Conservation (phyloP, 2,888 invertebrate genomes). For the Nasonia oneida region DNA sequence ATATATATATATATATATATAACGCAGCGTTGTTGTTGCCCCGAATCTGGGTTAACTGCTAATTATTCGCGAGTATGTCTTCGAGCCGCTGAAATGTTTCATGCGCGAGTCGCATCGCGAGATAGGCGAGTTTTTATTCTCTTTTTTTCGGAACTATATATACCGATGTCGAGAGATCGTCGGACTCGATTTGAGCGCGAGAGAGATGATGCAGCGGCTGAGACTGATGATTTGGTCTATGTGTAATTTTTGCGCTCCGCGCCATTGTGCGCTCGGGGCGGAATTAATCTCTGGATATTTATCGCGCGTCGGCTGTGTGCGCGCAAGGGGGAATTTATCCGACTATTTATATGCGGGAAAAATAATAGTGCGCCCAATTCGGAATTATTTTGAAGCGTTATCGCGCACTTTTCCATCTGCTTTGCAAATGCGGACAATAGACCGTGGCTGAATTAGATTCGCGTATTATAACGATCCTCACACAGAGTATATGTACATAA, state of each 20-base stretch:
- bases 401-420: no score
- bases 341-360: no score
- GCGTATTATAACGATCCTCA: no score
- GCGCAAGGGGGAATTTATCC: no score
- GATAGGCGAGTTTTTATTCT: background rate
- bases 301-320: background rate
- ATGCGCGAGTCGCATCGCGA: background rate
- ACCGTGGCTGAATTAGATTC: no score
- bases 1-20: background rate
- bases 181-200: background rate
- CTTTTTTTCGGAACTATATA: background rate
- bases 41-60: constrained; percentile 52
- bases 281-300: constrained; percentile 6
- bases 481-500: background rate
- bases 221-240: constrained; percentile 27
- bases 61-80: constrained; percentile 45
- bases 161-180: background rate
- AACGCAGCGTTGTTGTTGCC: background rate
- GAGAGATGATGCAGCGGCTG: constrained; percentile 25
- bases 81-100: constrained; percentile 36
- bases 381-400: no score
- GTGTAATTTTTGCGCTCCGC: background rate
- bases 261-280: background rate
- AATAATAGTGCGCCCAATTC: no score
- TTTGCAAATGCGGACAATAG: no score